Evolutionary conservation across 2,888 invertebrate species (phyloP).

Genomic region (Tridacna crocea): DNA sequence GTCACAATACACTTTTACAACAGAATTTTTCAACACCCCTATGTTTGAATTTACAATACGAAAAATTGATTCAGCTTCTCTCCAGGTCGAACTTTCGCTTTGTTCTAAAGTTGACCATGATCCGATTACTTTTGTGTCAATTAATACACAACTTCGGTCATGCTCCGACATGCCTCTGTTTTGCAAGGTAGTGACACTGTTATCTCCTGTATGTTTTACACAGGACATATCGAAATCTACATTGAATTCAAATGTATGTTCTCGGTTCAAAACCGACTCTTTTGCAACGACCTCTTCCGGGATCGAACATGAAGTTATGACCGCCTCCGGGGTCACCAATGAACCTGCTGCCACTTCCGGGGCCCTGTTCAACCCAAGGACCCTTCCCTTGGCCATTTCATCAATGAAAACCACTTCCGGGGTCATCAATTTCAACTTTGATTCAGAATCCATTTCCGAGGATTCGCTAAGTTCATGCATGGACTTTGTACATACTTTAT

Average conservation of each 20-base stretch:
- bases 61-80: slow-evolving; percentile 15
- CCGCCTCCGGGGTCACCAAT: slow-evolving; percentile 1
- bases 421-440: background rate
- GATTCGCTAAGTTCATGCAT: background rate
- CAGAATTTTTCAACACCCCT: background rate
- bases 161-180: background rate
- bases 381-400: background rate
- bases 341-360: slow-evolving; percentile 3
- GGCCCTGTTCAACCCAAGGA: background rate
- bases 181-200: slow-evolving; percentile 21
- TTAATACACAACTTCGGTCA: too few species aligned
- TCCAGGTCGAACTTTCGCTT: slow-evolving; percentile 13
- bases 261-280: background rate
- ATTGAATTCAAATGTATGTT: background rate
- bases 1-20: slow-evolving; percentile 23
- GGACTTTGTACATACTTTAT: background rate
- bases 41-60: background rate
- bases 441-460: background rate
- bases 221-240: background rate
- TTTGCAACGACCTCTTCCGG: background rate
- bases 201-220: background rate
- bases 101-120: background rate
- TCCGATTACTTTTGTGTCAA: background rate
- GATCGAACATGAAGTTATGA: background rate
- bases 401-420: background rate